phyloP scores from a whole-genome alignment of 1,140 invertebrate genomes.

The Tribolium madens region DNA sequence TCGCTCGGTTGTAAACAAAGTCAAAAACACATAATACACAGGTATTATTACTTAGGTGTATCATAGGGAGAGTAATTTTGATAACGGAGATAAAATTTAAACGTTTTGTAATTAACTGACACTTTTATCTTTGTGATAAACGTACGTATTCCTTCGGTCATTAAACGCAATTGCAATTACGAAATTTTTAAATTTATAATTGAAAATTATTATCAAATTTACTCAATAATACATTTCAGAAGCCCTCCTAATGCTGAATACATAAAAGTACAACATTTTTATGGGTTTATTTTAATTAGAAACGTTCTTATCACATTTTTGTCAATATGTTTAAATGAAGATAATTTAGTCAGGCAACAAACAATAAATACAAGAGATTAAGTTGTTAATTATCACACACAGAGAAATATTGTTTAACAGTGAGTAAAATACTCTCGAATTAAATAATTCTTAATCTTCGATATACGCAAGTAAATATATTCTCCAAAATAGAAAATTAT shows the following conservation, averaged over 20 bases:
- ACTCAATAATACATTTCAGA: constrained; percentile 20
- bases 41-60: constrained; percentile 51
- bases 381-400: too few relatives aligned
- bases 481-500: too few relatives aligned
- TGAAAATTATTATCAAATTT: background rate
- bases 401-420: too few relatives aligned
- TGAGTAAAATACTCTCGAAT: too few relatives aligned
- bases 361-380: too few relatives aligned
- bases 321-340: background rate
- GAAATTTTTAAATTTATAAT: too few relatives aligned
- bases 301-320: background rate
- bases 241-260: background rate
- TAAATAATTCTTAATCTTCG: too few relatives aligned
- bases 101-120: background rate
- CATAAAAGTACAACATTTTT: constrained; percentile 30
- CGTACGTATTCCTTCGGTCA: background rate
- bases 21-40: constrained; percentile 49
- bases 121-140: background rate
- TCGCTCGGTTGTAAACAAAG: constrained; percentile 43
- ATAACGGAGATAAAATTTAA: constrained; percentile 54
- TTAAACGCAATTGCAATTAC: background rate
- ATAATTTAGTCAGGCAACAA: too few relatives aligned
- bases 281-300: constrained; percentile 28
- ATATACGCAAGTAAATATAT: too few relatives aligned
- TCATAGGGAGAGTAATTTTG: constrained; percentile 55